Evolutionary conservation across 2,888 invertebrate genomes (phyloP).

Genomic region (Mongoloraphidia duomilia): DNA sequence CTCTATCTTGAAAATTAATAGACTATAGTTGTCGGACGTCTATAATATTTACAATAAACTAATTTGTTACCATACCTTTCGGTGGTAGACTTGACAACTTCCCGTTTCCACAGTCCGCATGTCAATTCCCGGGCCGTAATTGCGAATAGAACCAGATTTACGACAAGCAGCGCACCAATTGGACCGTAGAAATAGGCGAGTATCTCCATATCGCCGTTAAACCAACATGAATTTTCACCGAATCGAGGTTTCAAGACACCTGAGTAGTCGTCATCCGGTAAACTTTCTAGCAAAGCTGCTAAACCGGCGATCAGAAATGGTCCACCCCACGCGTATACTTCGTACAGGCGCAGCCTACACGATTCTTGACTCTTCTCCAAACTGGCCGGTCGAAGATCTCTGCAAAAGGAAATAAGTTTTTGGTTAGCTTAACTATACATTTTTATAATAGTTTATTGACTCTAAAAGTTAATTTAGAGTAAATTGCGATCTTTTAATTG

Average conservation of each 20-base stretch:
- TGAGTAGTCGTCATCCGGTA: constrained; percentile 40
- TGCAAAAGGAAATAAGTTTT: constrained; percentile 25
- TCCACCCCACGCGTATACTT: constrained; percentile 75
- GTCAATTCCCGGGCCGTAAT: constrained; percentile 74
- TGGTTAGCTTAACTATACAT: too few relatives aligned
- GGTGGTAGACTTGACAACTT: constrained; percentile 72
- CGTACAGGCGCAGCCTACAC: constrained; percentile 63
- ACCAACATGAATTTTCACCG: constrained; percentile 69
- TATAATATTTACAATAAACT: too few relatives aligned
- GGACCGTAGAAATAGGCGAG: constrained; percentile 77
- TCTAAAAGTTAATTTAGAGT: too few relatives aligned
- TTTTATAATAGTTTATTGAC: too few relatives aligned
- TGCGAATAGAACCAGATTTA: constrained; percentile 66
- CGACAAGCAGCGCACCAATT: constrained; percentile 59
- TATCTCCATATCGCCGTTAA: constrained; percentile 68
- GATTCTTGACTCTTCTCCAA: constrained; percentile 75
- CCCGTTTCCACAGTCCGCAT: constrained; percentile 77
- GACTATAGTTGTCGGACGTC: too few relatives aligned
- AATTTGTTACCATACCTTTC: constrained; percentile 37
- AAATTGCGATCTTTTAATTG: too few relatives aligned
- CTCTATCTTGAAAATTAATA: too few relatives aligned
- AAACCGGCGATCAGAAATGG: constrained; percentile 61
- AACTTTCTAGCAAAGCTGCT: constrained; percentile 57
- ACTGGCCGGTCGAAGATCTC: constrained; percentile 71
- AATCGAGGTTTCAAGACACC: constrained; percentile 62